Base-by-base conservation (phyloP, 2,113 vertebrate species). In the Plotosus lineatus region DNA sequence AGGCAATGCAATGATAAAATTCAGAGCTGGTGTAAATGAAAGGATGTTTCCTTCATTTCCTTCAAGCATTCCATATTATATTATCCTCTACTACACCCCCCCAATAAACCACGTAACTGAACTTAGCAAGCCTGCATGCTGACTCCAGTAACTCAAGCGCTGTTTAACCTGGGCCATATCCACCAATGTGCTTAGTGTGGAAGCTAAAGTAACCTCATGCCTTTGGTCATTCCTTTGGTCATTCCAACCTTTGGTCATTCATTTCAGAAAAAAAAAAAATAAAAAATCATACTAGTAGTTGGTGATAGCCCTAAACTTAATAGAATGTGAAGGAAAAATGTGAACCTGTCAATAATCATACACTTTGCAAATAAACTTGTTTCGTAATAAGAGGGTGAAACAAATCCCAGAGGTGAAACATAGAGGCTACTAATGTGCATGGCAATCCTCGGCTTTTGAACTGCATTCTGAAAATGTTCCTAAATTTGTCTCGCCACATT, bases 1-100 rank as follows among this genome's bases (percentile, higher is more conserved):
- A 36, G 56, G 82, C 76, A 46, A 48, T 83, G 26, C 28, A 8
- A 33, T 83, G 74, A 78, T 79, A 61, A 73, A 61, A 73, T 48
- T 51, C 31, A 60, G 61, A 15, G 61, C 72, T 38, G 61, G 23
- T 12, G 69, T 56, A 69, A 26, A 56, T 48, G 38, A 75, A 60
- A 33, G 15, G 8, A 68, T 36, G 50, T 50, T 56, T 50, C 71
- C 50, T 75, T 60, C 50, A 66, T 66, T 46, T 71, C 50, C 61
- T 56, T 31, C 8, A 53, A 81, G 79, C 72, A 77, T 53, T 60
- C 48, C 42, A 44, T 75, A 79, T 79, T 79, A 26, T 33, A 68
- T 69, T 28, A 26, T 33, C 17, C 19, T 53, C 17, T 58, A 26
- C 36, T 56, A 66, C 46, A 75, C 69, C 50, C 48, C 72, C 65